phyloP scores from a whole-genome alignment of 2,888 invertebrate species.

The Alitta virens region DNA sequence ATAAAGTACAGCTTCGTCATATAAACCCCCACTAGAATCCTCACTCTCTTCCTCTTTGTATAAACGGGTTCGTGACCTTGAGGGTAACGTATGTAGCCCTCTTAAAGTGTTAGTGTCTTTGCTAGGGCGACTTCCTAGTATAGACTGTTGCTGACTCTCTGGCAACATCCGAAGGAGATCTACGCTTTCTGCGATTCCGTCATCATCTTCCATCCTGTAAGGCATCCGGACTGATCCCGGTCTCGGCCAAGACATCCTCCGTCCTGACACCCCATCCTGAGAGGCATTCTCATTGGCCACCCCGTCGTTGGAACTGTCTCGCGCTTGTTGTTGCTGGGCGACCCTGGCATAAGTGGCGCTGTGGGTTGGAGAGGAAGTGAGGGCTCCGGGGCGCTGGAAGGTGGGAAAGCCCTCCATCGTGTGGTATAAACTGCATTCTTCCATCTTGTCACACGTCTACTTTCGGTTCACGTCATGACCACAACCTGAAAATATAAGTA shows the following conservation, averaged over 20 bases:
- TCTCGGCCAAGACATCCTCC: not conserved
- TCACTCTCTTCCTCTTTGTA: not conserved
- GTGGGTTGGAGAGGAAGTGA: not conserved
- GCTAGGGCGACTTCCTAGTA: too few species aligned
- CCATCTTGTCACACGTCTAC: too few species aligned
- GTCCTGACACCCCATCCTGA: not conserved
- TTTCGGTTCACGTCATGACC: too few species aligned
- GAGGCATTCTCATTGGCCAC: not conserved
- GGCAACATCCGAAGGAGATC: conserved; percentile 14
- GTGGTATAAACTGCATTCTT: too few species aligned
- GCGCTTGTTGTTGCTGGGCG: not conserved
- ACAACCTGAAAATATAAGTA: too few species aligned
- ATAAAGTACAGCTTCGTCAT: conserved; percentile 12
- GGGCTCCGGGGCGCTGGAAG: too few species aligned
- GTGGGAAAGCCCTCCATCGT: too few species aligned
- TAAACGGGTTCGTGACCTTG: not conserved
- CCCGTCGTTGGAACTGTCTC: too few species aligned
- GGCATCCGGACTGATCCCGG: not conserved
- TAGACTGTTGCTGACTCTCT: conserved; percentile 1
- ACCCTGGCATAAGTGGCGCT: not conserved
- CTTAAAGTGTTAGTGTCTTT: conserved; percentile 11
- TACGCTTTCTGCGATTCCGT: not conserved
- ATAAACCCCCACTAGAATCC: not conserved
- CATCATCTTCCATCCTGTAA: conserved; percentile 7
- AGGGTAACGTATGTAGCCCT: not conserved